Base-by-base conservation (phyloP, 2,888 invertebrate species). In the Microctonus brassicae region DNA sequence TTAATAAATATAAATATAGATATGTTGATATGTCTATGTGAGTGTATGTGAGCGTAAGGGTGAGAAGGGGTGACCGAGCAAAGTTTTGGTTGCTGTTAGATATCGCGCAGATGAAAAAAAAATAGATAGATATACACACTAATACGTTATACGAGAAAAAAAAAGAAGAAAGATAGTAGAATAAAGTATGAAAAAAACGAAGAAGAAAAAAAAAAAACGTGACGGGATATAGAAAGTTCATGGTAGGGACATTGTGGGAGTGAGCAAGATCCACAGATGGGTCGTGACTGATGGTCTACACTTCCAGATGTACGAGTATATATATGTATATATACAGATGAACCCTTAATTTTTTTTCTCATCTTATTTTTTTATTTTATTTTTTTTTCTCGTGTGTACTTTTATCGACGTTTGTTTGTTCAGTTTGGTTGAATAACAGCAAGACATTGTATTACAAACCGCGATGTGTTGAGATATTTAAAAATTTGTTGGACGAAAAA, bases 351-450 rank as follows among this genome's bases (percentile, higher is more conserved):
- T 55, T 70, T 58, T 34, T 60, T 17, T 70, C 47, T 42, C 76
- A 9, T 47, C 17, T 17, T 76, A 64, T 73, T 68, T 65, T 65
- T 62, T 36, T 36, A 47, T 67, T 42, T 34, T 29, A n/a, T 52
- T 66, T 62, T 70, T 65, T 64, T 65, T 29, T 29, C 29, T 29
- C 3, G 3, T 29, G 4, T 29, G 29, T 29, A 29, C 29, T 86
- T 87, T 86, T 87, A 87, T 87, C 87, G 82, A 79, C 78, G 82
- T 82, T 85, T 87, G 87, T 87, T 87, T 87, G 87, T 85, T 85
- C 84, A 87, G 84, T 80, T 70, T 52, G 64, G 65, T 63, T 55
- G 20, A 58, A 68, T 65, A 72, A 55, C 36, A 55, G 36, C 36
- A 34, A 10, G 36, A 39, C 36, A 69, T 55, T 17, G 20, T 20